Evolutionary conservation across 2,888 invertebrate species (phyloP).

Genomic region (Mylabris sibirica): DNA sequence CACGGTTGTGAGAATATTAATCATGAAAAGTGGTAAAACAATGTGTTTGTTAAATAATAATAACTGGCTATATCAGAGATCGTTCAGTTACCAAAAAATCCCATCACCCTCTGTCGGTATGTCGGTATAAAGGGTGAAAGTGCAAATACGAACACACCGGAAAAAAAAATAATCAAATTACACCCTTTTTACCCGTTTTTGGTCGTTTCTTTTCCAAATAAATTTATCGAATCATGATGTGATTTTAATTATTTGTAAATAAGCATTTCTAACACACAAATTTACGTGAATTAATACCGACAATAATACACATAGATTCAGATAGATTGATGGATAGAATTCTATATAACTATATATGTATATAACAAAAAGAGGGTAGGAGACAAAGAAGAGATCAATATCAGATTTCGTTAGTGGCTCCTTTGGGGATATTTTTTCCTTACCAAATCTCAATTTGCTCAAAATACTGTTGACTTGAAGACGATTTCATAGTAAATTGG

Average conservation of each 20-base stretch:
- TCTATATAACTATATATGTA: no score
- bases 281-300: neutral
- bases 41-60: constrained; percentile 41
- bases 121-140: neutral
- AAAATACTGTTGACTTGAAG: constrained; percentile 10
- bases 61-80: constrained; percentile 13
- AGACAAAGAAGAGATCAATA: constrained; percentile 22
- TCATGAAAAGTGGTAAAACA: constrained; percentile 48
- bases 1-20: constrained; percentile 48
- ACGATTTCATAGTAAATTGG: constrained; percentile 9
- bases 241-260: constrained; percentile 7
- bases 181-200: neutral
- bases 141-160: neutral
- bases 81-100: neutral
- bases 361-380: neutral
- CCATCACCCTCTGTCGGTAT: neutral
- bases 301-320: neutral
- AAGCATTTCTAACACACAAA: neutral
- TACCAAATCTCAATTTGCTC: constrained; percentile 12
- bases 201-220: neutral
- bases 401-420: constrained; percentile 41
- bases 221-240: constrained; percentile 5
- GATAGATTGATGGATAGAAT: neutral
- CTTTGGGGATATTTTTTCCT: neutral
- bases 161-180: neutral